Percentiles rank a stretch among this genome's conserved stretches.
These are phyloP conservation scores for Steinernema scapterisci DNA, from an alignment of 2,888 invertebrate species.

Conservation along the genomic window DNA sequence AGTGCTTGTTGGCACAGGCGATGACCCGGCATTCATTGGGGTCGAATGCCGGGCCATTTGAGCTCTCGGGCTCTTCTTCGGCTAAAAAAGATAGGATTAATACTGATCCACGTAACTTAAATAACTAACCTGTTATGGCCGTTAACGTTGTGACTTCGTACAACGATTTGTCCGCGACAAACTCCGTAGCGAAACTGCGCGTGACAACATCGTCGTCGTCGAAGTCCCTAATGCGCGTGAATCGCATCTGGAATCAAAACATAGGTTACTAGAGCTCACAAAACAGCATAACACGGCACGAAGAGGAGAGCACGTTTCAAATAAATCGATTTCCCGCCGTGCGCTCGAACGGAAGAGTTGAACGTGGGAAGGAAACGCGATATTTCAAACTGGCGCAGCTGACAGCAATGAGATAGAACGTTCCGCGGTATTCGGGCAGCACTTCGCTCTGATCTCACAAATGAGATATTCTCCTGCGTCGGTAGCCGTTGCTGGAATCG, in stretches of 20 bases:
- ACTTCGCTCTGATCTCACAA: no score
- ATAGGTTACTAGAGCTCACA: neutral
- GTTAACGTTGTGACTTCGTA: neutral
- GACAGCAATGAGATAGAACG: no score
- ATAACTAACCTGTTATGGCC: neutral
- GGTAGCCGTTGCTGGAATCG: no score
- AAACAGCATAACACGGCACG: neutral
- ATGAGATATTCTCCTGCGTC: no score
- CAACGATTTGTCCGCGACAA: neutral
- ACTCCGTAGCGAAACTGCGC: neutral
- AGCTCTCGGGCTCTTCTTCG: neutral
- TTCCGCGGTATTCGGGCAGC: no score
- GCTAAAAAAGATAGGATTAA: neutral
- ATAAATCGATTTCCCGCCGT: constrained; percentile 6
- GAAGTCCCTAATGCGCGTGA: neutral
- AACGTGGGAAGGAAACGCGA: neutral
- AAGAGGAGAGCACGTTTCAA: neutral
- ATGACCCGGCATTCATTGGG: neutral
- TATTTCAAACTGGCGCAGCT: neutral
- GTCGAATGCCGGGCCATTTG: neutral
- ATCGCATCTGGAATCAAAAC: neutral
- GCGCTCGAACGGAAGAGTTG: neutral
- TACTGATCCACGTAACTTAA: neutral
- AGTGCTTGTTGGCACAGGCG: neutral
- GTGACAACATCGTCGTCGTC: neutral